These are phyloP conservation scores for Sinodicranocentrus sp. DNA, from an alignment of 2,888 invertebrate genomes.

Conservation along the genomic window DNA sequence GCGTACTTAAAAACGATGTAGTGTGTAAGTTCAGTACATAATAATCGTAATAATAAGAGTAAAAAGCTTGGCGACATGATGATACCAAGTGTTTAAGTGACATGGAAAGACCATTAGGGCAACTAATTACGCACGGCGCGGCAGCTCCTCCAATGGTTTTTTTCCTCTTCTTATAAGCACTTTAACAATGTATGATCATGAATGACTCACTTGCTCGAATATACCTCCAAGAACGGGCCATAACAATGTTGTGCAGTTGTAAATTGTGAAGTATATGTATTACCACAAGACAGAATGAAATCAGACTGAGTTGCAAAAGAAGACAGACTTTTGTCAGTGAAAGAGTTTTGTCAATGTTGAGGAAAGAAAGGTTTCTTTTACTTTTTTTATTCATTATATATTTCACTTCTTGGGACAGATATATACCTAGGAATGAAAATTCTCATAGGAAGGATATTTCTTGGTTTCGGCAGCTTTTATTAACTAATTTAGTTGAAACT, in stretches of 20 bases:
- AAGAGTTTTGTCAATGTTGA: conserved; percentile 5
- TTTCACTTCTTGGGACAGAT: too few species aligned
- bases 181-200: conserved; percentile 1
- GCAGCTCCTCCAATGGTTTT: conserved; percentile 43
- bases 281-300: not conserved
- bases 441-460: too few species aligned
- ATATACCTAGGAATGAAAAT: too few species aligned
- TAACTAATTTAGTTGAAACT: conserved; percentile 36
- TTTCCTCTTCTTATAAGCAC: not conserved
- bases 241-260: conserved; percentile 12
- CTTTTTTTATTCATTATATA: not conserved
- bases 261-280: conserved; percentile 19
- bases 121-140: conserved; percentile 76
- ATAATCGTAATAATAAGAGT: conserved; percentile 57
- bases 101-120: conserved; percentile 77
- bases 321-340: not conserved
- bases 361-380: not conserved
- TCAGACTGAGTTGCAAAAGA: too few species aligned
- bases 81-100: conserved; percentile 76
- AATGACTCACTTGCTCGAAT: conserved; percentile 10
- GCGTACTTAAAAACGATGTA: conserved; percentile 30
- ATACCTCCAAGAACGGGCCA: not conserved
- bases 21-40: conserved; percentile 37
- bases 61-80: conserved; percentile 75
- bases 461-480: conserved; percentile 17